These are phyloP conservation scores for Bugula neritina DNA, from an alignment of 2,888 invertebrate species.

Conservation along the genomic window DNA sequence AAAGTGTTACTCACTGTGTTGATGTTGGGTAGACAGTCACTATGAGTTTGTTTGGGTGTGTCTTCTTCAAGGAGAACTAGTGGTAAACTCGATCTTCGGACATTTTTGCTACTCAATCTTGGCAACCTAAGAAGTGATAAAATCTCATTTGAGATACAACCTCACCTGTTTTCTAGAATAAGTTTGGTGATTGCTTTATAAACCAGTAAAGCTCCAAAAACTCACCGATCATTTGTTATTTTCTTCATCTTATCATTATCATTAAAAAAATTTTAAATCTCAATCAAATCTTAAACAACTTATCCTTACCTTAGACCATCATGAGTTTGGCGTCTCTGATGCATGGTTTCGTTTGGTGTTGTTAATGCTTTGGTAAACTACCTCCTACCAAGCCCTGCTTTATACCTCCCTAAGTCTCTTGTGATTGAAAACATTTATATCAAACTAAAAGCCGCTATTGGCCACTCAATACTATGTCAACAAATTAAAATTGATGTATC, in stretches of 20 bases:
- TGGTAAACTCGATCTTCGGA: background rate
- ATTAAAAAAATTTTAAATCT: no score
- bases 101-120: background rate
- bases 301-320: background rate
- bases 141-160: no score
- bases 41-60: background rate
- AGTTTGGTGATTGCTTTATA: no score
- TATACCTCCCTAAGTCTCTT: no score
- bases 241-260: no score
- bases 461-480: background rate
- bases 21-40: background rate
- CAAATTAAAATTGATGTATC: background rate
- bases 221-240: no score
- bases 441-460: background rate
- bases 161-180: no score
- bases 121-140: background rate
- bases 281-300: no score
- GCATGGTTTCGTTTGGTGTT: no score
- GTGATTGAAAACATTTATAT: background rate
- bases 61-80: background rate
- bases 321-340: background rate
- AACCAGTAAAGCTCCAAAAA: no score
- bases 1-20: background rate
- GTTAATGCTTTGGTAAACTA: no score
- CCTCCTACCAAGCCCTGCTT: no score